Evolutionary conservation across 2,797 vertebrate genomes (phyloP).

Genomic region (Pagetopsis macropterus): DNA sequence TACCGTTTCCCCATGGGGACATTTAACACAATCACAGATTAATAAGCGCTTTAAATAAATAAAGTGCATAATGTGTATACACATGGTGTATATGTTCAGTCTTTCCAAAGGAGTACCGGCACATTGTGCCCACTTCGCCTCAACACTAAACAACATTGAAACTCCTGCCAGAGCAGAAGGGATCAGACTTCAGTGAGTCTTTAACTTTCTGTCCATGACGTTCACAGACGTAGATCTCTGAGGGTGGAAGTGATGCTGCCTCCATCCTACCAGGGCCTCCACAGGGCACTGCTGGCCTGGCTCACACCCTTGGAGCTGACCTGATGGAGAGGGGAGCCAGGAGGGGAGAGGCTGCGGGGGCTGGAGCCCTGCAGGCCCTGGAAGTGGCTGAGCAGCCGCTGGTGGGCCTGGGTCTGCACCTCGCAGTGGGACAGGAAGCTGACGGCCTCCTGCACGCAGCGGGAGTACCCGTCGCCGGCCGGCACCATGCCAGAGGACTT

Average conservation of each 20-base stretch:
- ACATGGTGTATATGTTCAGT: slow-evolving; percentile 55
- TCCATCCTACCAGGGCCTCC: slow-evolving; percentile 86
- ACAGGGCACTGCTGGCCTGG: slow-evolving; percentile 67
- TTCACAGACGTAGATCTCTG: slow-evolving; percentile 71
- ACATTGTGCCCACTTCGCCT: slow-evolving; percentile 39
- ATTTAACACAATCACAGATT: slow-evolving; percentile 20
- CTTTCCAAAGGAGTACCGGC: slow-evolving; percentile 59
- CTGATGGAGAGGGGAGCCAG: slow-evolving; percentile 66
- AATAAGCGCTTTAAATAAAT: slow-evolving; percentile 27
- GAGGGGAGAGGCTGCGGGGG: slow-evolving; percentile 57
- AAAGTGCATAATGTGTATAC: slow-evolving; percentile 30
- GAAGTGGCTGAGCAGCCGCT: slow-evolving; percentile 84
- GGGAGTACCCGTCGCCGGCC: slow-evolving; percentile 84
- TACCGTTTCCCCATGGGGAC: slow-evolving; percentile 38
- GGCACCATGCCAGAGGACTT: slow-evolving; percentile 61
- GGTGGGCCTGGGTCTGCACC: slow-evolving; percentile 79
- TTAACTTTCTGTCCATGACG: slow-evolving; percentile 70
- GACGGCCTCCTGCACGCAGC: slow-evolving; percentile 86
- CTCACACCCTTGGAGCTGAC: slow-evolving; percentile 69
- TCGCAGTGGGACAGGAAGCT: slow-evolving; percentile 85
- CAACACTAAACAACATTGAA: slow-evolving; percentile 27
- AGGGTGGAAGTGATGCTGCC: background rate
- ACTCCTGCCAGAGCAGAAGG: slow-evolving; percentile 50
- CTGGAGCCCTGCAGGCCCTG: slow-evolving; percentile 75
- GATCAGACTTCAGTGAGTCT: slow-evolving; percentile 64